Conservation (phyloP, 2,888 invertebrate genomes). For the Acleris literana region DNA sequence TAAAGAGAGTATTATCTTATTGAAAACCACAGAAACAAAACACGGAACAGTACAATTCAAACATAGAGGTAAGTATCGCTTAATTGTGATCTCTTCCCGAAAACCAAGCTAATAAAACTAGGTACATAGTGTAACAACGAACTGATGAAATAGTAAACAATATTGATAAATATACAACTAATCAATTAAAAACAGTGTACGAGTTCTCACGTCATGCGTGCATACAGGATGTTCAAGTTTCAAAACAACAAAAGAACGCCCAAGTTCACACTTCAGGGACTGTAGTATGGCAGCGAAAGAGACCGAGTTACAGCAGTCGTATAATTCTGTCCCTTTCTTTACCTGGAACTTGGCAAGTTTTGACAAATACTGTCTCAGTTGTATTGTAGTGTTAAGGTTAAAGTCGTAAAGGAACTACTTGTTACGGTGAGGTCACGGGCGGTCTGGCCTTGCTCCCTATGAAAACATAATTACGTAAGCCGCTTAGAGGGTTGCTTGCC, state of each 20-base stretch:
- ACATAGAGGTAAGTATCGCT: too few relatives aligned
- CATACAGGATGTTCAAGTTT: slow-evolving; percentile 11
- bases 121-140: neutral
- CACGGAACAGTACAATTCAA: too few relatives aligned
- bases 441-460: slow-evolving; percentile 20
- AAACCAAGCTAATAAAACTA: too few relatives aligned
- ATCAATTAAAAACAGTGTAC: neutral
- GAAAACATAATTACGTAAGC: slow-evolving; percentile 28
- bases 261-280: slow-evolving; percentile 1
- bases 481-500: slow-evolving; percentile 20
- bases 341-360: neutral
- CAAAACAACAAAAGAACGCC: slow-evolving; percentile 11
- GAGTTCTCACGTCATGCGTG: too few relatives aligned
- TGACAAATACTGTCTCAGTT: neutral
- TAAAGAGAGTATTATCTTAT: neutral
- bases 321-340: too few relatives aligned
- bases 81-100: too few relatives aligned
- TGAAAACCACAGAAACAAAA: too few relatives aligned
- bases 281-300: too few relatives aligned
- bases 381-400: neutral
- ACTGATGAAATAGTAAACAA: neutral
- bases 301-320: too few relatives aligned
- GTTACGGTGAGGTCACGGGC: slow-evolving; percentile 15
- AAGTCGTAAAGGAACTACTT: slow-evolving; percentile 10
- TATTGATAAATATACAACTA: neutral